These are phyloP conservation scores for Molanna angustata DNA, from an alignment of 2,888 invertebrate species.

Conservation along the genomic window DNA sequence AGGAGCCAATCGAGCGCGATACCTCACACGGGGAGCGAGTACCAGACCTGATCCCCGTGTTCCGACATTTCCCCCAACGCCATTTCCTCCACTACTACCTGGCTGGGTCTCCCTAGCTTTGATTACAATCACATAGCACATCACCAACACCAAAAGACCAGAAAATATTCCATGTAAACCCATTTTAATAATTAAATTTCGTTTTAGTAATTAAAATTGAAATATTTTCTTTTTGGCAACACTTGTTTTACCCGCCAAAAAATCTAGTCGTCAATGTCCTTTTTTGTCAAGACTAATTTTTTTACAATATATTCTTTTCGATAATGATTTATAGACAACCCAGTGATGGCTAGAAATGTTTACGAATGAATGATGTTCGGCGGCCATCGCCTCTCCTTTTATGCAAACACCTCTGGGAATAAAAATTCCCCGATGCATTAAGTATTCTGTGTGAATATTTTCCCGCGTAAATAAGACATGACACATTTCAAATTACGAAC, in stretches of 20 bases:
- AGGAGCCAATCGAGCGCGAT: constrained; percentile 21
- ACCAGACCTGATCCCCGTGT: constrained; percentile 19
- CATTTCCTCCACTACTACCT: constrained; percentile 36
- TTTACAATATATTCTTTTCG: neutral
- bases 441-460: constrained; percentile 23
- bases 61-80: constrained; percentile 36
- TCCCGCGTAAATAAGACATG: constrained; percentile 24
- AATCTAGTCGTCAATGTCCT: neutral
- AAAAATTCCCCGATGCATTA: constrained; percentile 11
- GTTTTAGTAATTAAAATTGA: neutral
- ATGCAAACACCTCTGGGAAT: constrained; percentile 20
- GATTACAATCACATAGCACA: constrained; percentile 11
- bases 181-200: constrained; percentile 5
- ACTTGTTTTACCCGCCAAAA: neutral
- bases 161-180: constrained; percentile 16
- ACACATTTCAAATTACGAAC: constrained; percentile 30
- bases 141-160: constrained; percentile 6
- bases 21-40: constrained; percentile 35
- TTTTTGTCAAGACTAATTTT: neutral
- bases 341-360: too few relatives aligned
- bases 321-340: too few relatives aligned
- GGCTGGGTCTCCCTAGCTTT: constrained; percentile 14
- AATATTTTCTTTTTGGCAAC: neutral
- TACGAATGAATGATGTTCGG: neutral
- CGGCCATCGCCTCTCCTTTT: too few relatives aligned